Percentiles rank a stretch among this genome's conserved stretches.
phyloP scores from a whole-genome alignment of 2,113 vertebrate genomes.

The Callionymus lyra region DNA sequence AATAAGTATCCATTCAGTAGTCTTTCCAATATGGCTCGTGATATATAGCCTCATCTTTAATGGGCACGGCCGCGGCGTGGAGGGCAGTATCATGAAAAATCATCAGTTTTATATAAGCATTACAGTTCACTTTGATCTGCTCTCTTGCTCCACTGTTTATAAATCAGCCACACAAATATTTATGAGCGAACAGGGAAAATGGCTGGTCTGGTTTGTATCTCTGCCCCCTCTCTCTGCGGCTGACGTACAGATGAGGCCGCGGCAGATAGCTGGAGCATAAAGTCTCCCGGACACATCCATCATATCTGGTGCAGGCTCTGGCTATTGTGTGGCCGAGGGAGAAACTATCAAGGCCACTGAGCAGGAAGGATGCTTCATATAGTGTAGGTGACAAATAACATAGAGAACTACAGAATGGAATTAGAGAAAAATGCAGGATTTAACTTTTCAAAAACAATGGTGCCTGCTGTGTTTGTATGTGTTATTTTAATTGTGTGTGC shows the following conservation, averaged over 20 bases:
- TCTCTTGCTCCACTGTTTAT: slow-evolving; percentile 63
- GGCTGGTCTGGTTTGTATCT: slow-evolving; percentile 68
- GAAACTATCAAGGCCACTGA: slow-evolving; percentile 26
- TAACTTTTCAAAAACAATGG: too few relatives aligned
- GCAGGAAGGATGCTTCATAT: slow-evolving; percentile 11
- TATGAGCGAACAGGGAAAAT: slow-evolving; percentile 66
- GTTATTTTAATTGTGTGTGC: too few relatives aligned
- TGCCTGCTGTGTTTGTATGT: too few relatives aligned
- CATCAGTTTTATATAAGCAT: slow-evolving; percentile 54
- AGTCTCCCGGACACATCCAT: slow-evolving; percentile 62
- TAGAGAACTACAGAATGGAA: not conserved
- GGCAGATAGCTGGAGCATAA: slow-evolving; percentile 39
- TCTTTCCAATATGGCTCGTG: slow-evolving; percentile 48
- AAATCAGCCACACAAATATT: slow-evolving; percentile 74
- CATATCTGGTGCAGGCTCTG: slow-evolving; percentile 45
- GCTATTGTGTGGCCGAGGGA: slow-evolving; percentile 45
- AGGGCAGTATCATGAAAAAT: slow-evolving; percentile 37
- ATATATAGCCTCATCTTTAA: slow-evolving; percentile 58
- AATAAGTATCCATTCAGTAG: slow-evolving; percentile 24
- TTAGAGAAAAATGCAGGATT: too few relatives aligned
- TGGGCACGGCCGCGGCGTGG: slow-evolving; percentile 44
- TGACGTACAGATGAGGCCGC: slow-evolving; percentile 60
- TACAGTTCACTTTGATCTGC: slow-evolving; percentile 66
- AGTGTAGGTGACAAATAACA: slow-evolving; percentile 1
- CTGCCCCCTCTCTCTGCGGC: slow-evolving; percentile 32